Evolutionary conservation across 2,888 invertebrate species (phyloP), one percentile per base, ranked within the genome.

Genomic region (Urechis unicinctus): DNA sequence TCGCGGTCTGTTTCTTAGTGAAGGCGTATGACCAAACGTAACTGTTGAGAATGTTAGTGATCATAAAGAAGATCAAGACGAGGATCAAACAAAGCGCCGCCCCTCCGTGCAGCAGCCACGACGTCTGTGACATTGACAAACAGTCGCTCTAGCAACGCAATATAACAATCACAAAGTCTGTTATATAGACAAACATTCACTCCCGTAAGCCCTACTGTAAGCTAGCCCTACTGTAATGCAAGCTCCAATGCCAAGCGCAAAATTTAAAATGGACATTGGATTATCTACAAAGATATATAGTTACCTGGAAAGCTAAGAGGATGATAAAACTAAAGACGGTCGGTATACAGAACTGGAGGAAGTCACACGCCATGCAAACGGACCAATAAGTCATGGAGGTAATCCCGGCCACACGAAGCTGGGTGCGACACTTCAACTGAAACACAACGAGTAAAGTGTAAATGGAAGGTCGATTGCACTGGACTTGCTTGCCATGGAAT

Each of bases 371-470:
- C 43, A 69, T 65, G 26, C 59, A 60, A 1, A 67, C 53, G 0
- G 61, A 62, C 73, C 73, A 75, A 58, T 76, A 75, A 47, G 69
- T 48, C 29, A 57, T 53, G 52, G 66, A 65, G 9, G 67, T 61
- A 22, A 91, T 79, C 0, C 91, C 90, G 73, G 90, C 88, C 22
- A 89, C 88, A 21, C 89, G 82, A 31, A 91, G 81, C 73, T 89
- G 89, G 74, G 89, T 89, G 73, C 88, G 87, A 1, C 88, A 86
- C 80, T 87, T 87, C 56, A 86, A 86, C 89, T 90, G 80, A 3
- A 5, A 53, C n/a, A 24, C 5, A n/a, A n/a, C n/a, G n/a, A n/a
- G n/a, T n/a, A n/a, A n/a, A n/a, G n/a, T n/a, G n/a, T n/a, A n/a
- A n/a, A n/a, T n/a, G n/a, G n/a, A n/a, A n/a, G n/a, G n/a, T n/a